Evolutionary conservation across 1,140 invertebrate species (phyloP).

Genomic region (Triops longicaudatus): DNA sequence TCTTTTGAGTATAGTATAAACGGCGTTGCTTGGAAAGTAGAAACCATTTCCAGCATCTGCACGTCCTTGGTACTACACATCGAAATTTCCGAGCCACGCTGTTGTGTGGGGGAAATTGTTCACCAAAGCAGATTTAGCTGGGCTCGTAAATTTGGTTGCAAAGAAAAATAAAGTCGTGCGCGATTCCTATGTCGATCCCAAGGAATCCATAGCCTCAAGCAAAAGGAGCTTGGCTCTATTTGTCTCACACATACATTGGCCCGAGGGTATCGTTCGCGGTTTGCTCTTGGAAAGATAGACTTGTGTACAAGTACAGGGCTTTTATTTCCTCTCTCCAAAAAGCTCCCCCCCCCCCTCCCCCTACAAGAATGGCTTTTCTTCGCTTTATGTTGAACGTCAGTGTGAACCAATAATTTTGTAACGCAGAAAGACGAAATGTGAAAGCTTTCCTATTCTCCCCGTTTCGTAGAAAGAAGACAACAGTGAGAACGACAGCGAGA

Average conservation of each 20-base stretch:
- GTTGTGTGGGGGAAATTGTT: neutral
- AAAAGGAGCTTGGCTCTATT: neutral
- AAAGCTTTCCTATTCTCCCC: too few relatives aligned
- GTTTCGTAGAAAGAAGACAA: too few relatives aligned
- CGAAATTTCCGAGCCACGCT: neutral
- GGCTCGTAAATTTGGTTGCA: conserved; percentile 1
- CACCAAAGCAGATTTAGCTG: conserved; percentile 8
- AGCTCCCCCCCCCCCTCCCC: neutral
- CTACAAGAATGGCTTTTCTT: neutral
- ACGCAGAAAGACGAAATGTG: neutral
- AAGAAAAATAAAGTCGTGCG: neutral
- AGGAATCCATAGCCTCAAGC: neutral
- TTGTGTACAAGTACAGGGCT: neutral
- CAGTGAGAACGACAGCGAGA: too few relatives aligned
- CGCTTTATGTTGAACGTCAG: neutral
- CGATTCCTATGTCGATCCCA: neutral
- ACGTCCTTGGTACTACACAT: neutral
- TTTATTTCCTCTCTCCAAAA: neutral
- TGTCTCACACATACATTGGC: neutral
- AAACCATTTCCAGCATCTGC: neutral
- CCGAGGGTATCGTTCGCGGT: neutral
- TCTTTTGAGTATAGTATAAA: neutral
- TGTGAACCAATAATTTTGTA: neutral
- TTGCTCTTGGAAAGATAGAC: neutral
- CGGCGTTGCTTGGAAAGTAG: neutral